phyloP scores from a whole-genome alignment of 1,140 invertebrate species.

The Diabrotica undecimpunctata region DNA sequence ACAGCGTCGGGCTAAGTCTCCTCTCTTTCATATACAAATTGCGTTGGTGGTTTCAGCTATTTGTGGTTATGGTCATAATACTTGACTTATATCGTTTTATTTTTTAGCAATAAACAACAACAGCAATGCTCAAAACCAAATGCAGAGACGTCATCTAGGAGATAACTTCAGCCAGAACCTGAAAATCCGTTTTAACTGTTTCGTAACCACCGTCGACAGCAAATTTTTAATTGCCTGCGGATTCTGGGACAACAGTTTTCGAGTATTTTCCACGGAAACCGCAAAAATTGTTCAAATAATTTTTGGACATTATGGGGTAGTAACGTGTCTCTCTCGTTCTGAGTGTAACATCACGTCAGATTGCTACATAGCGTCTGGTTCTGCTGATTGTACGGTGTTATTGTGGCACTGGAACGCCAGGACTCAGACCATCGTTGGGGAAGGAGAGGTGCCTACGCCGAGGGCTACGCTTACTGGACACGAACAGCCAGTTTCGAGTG shows the following conservation, averaged over 20 bases:
- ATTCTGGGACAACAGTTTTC: constrained; percentile 99
- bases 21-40: too few species aligned
- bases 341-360: constrained; percentile 98
- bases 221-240: constrained; percentile 96
- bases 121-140: constrained; percentile 59
- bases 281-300: constrained; percentile 98
- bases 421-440: constrained; percentile 93
- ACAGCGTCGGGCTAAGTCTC: too few species aligned
- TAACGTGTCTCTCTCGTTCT: constrained; percentile 94
- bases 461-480: constrained; percentile 95
- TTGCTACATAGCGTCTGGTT: constrained; percentile 97
- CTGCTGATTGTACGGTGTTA: constrained; percentile 95
- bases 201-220: constrained; percentile 96
- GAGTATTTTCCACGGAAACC: constrained; percentile 95
- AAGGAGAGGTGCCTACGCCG: constrained; percentile 91
- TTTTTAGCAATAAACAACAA: constrained; percentile 64
- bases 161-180: constrained; percentile 96
- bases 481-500: constrained; percentile 89
- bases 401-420: constrained; percentile 98
- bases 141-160: constrained; percentile 78
- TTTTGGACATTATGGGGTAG: constrained; percentile 97
- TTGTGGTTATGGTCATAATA: too few species aligned
- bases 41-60: too few species aligned
- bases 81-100: constrained; percentile 18
- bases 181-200: constrained; percentile 88